Base-by-base conservation (phyloP, 2,113 vertebrate genomes). In the Poeciliopsis retropinna region DNA sequence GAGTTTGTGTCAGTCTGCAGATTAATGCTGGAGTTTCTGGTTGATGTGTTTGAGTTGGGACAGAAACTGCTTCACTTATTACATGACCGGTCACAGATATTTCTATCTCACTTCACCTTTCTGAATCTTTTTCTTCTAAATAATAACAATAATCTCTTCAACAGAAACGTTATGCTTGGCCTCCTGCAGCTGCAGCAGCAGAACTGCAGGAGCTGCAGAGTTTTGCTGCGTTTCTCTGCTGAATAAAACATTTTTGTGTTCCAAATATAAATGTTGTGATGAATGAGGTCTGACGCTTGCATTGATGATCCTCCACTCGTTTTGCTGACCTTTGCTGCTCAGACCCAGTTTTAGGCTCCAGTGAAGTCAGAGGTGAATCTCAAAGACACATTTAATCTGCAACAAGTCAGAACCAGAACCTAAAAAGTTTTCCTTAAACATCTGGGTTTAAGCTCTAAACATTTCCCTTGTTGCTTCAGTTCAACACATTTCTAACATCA, bases 1-100 rank as follows among this genome's bases (percentile, higher is more conserved):
- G 32, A 60, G 57, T 72, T 60, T 47, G 4, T 34, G n/a, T 79
- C 74, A 82, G 71, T 41, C 66, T 72, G 44, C 32, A 76, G 72
- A 37, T 62, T 62, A 66, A 84, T 78, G 47, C 29, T 37, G 15
- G 60, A 76, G 51, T 78, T 61, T 73, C 28, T 61, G 47, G 82
- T 64, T 68, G 71, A 72, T 60, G 61, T 69, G 62, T 75, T 61
- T 60, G 66, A 86, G 72, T 86, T 88, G 74, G 73, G 60, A 64
- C 60, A 68, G 29, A 15, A 73, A 60, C 28, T n/a, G 31, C 57
- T 60, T 60, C 34, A 11, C 25, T 27, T 1, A 54, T 25, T 9
- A 22, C 7, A 19, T 10, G 51, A 25, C 0, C 13, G 39, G 13
- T 27, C 25, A 25, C 3, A 39, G 64, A 65, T 65, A 27, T 39